A percentile compares a stretch with the other conserved stretches of the same genome.
phyloP scores from a whole-genome alignment of 2,888 invertebrate genomes.

The Mimachlamys varia region DNA sequence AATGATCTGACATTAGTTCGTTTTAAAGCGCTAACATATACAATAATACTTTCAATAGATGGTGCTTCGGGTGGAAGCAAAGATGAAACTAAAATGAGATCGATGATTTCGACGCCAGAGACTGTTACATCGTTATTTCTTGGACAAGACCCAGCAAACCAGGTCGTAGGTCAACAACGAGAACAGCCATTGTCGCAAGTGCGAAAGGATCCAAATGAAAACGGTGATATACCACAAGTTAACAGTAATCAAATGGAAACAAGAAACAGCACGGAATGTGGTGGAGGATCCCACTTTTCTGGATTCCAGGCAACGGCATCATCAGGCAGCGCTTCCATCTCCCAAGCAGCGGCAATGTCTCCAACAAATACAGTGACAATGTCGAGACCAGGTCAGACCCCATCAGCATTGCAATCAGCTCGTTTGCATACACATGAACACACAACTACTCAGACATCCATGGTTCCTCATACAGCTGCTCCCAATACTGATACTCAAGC shows the following conservation, averaged over 20 bases:
- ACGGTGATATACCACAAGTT: too few relatives aligned
- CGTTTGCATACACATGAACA: background rate
- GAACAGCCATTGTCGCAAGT: too few relatives aligned
- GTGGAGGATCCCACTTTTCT: background rate
- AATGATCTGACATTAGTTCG: too few relatives aligned
- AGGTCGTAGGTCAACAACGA: too few relatives aligned
- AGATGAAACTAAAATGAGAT: background rate
- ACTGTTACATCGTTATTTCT: background rate
- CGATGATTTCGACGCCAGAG: background rate
- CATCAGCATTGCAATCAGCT: background rate
- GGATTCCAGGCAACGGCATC: background rate
- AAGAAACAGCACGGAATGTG: background rate
- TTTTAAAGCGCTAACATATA: too few relatives aligned
- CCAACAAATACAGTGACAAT: background rate
- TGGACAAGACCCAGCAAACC: background rate
- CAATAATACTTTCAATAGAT: background rate
- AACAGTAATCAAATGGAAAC: too few relatives aligned
- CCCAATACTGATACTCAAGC: background rate
- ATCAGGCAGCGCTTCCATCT: background rate
- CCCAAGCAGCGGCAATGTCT: background rate
- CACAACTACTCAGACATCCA: background rate
- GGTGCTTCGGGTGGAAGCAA: background rate
- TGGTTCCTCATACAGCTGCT: background rate
- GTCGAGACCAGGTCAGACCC: background rate
- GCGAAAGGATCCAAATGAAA: background rate